These are phyloP conservation scores for Oegoconia quadripuncta DNA, from an alignment of 2,888 invertebrate genomes.

Conservation along the genomic window DNA sequence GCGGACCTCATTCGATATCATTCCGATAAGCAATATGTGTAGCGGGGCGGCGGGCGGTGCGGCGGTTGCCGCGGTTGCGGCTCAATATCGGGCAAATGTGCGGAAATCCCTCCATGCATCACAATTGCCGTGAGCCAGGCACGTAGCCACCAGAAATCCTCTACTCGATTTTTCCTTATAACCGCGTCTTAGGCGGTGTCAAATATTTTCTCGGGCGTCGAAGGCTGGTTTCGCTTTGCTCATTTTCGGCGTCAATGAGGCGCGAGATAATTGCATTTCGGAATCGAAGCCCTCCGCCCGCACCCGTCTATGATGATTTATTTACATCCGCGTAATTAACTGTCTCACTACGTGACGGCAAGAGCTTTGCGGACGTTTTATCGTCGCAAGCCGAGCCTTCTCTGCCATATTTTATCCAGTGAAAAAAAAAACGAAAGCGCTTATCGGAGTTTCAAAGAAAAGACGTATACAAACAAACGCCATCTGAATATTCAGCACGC, in stretches of 20 bases:
- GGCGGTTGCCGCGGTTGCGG: slow-evolving; percentile 45
- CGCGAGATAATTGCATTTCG: slow-evolving; percentile 75
- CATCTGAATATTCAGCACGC: slow-evolving; percentile 67
- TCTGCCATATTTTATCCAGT: slow-evolving; percentile 67
- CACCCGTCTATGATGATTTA: slow-evolving; percentile 76
- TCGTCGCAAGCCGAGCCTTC: slow-evolving; percentile 59
- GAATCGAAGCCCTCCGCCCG: slow-evolving; percentile 69
- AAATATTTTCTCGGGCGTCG: slow-evolving; percentile 59
- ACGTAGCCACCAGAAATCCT: slow-evolving; percentile 60
- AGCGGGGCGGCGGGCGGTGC: slow-evolving; percentile 33
- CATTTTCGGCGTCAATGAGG: slow-evolving; percentile 74
- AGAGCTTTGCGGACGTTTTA: slow-evolving; percentile 68
- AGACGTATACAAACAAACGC: slow-evolving; percentile 71
- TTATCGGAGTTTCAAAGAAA: slow-evolving; percentile 67
- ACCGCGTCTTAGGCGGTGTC: slow-evolving; percentile 58
- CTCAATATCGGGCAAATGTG: slow-evolving; percentile 56
- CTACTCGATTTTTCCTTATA: slow-evolving; percentile 64
- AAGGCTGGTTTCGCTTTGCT: slow-evolving; percentile 43
- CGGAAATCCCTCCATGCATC: slow-evolving; percentile 66
- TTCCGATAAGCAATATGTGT: slow-evolving; percentile 63
- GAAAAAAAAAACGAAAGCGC: slow-evolving; percentile 62
- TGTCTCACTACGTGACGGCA: slow-evolving; percentile 77
- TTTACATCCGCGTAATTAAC: slow-evolving; percentile 78
- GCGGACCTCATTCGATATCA: slow-evolving; percentile 59
- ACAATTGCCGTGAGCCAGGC: slow-evolving; percentile 60